Base-by-base conservation (phyloP, 35 echinoderm and acorn worm species). In the Eucidaris tribuloides region DNA sequence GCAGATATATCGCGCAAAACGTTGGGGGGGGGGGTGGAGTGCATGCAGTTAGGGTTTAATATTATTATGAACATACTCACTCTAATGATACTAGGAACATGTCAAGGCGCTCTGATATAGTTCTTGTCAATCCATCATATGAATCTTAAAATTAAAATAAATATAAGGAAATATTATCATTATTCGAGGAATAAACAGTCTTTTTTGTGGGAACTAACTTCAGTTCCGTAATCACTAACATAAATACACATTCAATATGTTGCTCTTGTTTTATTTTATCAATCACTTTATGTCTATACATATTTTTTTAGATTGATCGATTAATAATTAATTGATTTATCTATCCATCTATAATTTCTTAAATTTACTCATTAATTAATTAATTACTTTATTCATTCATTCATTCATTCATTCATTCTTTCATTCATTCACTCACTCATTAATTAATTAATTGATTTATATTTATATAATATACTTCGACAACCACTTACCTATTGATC, bases 81-180 rank as follows among this genome's bases (percentile, higher is more conserved):
- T 90, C 88, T 1, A 90, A 58, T 6, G 88, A 90, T 7, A 83
- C 72, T 17, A 90, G 66, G 7, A 90, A 66, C 32, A 65, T 70
- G 48, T 90, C 64, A 52, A 90, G 42, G 34, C 65, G 40, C 2
- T 82, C 74, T 2, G 80, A 44, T 40, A 90, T 57, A 0, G 43
- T 62, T 20, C 82, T 56, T 6, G 88, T 90, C 37, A 90, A 2
- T 1, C 25, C 13, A 15, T 90, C 81, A 46, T 78, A 79, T 34
- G 52, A n/a, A 17, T 83, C 88, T 90, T 18, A 11, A 78, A 42
- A 61, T 5, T 4, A 81, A 46, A 61, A n/a, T n/a, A n/a, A n/a
- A n/a, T n/a, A n/a, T n/a, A n/a, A n/a, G n/a, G n/a, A n/a, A n/a
- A n/a, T n/a, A n/a, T n/a, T n/a, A n/a, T n/a, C n/a, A n/a, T n/a